Evolutionary conservation across 2,113 vertebrate genomes (phyloP).

Genomic region (Calonectris borealis): DNA sequence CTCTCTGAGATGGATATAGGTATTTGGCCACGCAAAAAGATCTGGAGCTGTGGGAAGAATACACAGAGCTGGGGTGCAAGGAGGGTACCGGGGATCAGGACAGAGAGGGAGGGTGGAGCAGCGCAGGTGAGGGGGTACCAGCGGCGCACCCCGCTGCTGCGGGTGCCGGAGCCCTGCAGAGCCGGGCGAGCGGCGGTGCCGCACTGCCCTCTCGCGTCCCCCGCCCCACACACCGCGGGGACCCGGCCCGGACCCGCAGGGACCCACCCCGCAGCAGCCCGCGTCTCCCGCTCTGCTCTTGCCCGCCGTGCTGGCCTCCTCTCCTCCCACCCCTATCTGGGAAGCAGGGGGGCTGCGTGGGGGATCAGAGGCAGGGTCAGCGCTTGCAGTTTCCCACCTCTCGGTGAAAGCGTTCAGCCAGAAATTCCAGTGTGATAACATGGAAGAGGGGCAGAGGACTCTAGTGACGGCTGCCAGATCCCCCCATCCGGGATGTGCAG

Average conservation of each 20-base stretch:
- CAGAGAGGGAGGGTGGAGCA: not conserved
- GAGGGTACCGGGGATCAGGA: not conserved
- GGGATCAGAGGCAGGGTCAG: not conserved
- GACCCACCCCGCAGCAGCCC: not conserved
- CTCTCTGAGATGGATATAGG: fast-evolving
- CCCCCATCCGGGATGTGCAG: fast-evolving
- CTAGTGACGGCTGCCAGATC: not conserved
- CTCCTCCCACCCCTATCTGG: not conserved
- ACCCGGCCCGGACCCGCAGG: fast-evolving
- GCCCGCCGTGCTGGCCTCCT: not conserved
- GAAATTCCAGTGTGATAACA: not conserved
- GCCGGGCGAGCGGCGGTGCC: not conserved
- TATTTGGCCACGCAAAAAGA: not conserved
- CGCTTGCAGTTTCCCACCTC: not conserved
- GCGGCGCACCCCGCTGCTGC: not conserved
- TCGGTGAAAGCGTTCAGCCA: not conserved
- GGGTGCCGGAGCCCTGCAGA: fast-evolving
- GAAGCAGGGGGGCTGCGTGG: not conserved
- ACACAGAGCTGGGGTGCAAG: not conserved
- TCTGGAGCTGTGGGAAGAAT: not conserved
- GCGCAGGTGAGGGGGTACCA: not conserved
- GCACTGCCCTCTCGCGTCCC: not conserved
- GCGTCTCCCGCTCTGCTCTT: not conserved
- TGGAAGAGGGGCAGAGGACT: not conserved
- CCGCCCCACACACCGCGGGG: fast-evolving